Conservation (phyloP, 2,888 invertebrate genomes). For the Lasioglossum vierecki region DNA sequence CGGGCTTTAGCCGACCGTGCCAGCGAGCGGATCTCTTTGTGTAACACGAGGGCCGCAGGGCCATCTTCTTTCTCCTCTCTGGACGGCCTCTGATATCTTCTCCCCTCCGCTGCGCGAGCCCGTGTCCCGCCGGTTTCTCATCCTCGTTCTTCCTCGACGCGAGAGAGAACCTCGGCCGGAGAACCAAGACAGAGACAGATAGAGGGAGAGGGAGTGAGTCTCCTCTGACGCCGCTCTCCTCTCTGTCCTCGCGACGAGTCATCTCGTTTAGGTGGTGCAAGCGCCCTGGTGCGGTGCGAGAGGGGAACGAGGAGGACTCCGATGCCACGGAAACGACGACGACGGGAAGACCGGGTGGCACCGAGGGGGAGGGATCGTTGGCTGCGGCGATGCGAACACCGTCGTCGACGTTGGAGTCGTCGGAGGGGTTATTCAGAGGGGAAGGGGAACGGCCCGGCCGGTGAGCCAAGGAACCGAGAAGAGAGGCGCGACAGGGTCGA, state of each 20-base stretch:
- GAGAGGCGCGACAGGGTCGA: constrained; percentile 71
- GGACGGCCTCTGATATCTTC: constrained; percentile 65
- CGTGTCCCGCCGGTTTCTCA: constrained; percentile 29
- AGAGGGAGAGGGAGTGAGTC: not conserved
- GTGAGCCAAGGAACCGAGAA: constrained; percentile 56
- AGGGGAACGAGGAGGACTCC: constrained; percentile 46
- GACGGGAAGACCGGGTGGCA: constrained; percentile 7
- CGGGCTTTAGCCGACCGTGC: constrained; percentile 58
- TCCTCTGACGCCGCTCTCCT: constrained; percentile 49
- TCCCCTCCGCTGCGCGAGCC: constrained; percentile 33
- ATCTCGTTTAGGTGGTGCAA: constrained; percentile 72
- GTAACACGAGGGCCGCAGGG: constrained; percentile 70
- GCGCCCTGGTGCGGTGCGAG: constrained; percentile 19
- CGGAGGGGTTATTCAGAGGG: not conserved
- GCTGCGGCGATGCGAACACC: constrained; percentile 29
- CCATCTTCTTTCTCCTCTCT: constrained; percentile 72
- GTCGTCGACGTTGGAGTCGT: not conserved
- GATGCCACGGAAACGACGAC: constrained; percentile 36
- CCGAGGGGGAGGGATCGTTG: constrained; percentile 30
- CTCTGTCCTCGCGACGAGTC: constrained; percentile 68
- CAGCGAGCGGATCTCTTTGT: constrained; percentile 72
- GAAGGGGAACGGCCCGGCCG: constrained; percentile 55
- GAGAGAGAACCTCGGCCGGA: constrained; percentile 13
- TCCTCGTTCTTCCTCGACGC: constrained; percentile 42
- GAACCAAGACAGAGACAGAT: not conserved